Conservation (phyloP, 1,140 invertebrate species). For the Trichoplusia ni region DNA sequence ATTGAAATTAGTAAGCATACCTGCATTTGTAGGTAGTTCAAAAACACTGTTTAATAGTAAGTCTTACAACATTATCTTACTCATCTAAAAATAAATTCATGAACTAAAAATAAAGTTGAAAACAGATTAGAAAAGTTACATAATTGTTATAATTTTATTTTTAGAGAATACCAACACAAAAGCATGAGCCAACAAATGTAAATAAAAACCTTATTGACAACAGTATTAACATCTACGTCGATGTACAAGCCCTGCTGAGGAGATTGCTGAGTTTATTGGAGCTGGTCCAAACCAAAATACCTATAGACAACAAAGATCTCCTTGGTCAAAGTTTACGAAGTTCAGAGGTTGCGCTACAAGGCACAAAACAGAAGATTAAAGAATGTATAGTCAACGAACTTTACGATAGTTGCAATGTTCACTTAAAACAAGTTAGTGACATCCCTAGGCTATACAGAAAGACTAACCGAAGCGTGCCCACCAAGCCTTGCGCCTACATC, state of each 20-base stretch:
- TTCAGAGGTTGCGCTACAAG: conserved; percentile 74
- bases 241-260: conserved; percentile 56
- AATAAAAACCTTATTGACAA: conserved; percentile 62
- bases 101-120: too few species aligned
- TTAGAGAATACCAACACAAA: conserved; percentile 50
- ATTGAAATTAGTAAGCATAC: too few species aligned
- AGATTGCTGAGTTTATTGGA: conserved; percentile 77
- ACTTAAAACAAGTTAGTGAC: conserved; percentile 91
- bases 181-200: conserved; percentile 54
- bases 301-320: conserved; percentile 54
- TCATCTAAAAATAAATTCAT: too few species aligned
- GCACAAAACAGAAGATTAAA: conserved; percentile 81
- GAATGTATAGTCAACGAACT: conserved; percentile 83
- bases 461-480: conserved; percentile 94
- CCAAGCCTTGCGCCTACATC: conserved; percentile 90
- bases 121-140: too few species aligned
- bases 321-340: conserved; percentile 78
- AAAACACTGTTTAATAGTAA: too few species aligned
- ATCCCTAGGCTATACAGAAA: conserved; percentile 95
- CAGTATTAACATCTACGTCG: conserved; percentile 66
- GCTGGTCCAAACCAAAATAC: conserved; percentile 73
- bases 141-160: conserved; percentile 31
- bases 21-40: too few species aligned
- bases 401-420: conserved; percentile 80
- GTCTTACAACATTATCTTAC: too few species aligned